phyloP scores from a whole-genome alignment of 2,888 invertebrate genomes.

The Lamproptera curius region DNA sequence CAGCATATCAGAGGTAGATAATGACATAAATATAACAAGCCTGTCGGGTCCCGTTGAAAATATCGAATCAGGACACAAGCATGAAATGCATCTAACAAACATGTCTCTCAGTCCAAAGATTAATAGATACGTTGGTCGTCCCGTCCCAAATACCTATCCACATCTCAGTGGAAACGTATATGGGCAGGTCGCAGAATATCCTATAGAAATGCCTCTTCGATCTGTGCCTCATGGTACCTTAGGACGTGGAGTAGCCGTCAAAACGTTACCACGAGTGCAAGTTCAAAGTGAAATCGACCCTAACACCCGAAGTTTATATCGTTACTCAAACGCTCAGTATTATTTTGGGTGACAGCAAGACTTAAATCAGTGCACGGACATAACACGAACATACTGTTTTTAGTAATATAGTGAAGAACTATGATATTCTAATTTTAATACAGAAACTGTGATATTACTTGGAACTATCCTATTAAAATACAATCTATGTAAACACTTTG shows the following conservation, averaged over 20 bases:
- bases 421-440: conserved; percentile 73
- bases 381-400: conserved; percentile 79
- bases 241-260: conserved; percentile 67
- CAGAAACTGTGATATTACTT: conserved; percentile 77
- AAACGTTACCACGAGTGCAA: conserved; percentile 66
- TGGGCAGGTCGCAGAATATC: conserved; percentile 72
- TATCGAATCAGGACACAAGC: conserved; percentile 62
- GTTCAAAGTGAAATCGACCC: conserved; percentile 72
- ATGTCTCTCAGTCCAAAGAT: conserved; percentile 69
- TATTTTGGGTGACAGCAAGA: conserved; percentile 88
- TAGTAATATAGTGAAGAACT: conserved; percentile 66
- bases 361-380: conserved; percentile 70
- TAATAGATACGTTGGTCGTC: conserved; percentile 69
- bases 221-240: conserved; percentile 70
- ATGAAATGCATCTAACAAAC: conserved; percentile 68
- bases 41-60: conserved; percentile 80
- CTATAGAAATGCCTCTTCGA: conserved; percentile 73
- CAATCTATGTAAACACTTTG: conserved; percentile 37
- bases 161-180: conserved; percentile 74
- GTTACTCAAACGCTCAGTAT: conserved; percentile 82
- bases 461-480: conserved; percentile 65
- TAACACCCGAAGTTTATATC: conserved; percentile 80
- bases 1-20: conserved; percentile 91
- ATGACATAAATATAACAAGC: conserved; percentile 86
- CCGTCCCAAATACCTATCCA: conserved; percentile 70